Evolutionary conservation across 2,113 vertebrate species (phyloP), one percentile per base, ranked within the genome.

Genomic region (Scolopax mira): DNA sequence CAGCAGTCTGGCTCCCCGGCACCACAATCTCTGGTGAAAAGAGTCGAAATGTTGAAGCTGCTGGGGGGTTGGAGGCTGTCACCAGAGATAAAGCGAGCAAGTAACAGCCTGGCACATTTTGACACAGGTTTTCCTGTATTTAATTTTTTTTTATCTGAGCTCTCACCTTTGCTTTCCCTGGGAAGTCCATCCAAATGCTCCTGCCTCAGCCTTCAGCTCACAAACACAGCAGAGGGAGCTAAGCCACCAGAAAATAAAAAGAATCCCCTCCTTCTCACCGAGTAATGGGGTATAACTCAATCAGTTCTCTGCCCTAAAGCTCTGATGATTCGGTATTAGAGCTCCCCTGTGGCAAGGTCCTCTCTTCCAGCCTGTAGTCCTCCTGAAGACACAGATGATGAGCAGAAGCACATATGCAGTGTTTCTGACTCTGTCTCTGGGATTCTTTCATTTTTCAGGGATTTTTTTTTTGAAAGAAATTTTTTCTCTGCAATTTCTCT

Each of bases 221-320:
- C 3, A 41, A 2, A 35, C 27, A 79, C 92, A 86, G 79, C 69
- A 96, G 96, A 74, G 92, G 95, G 94, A 94, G 95, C 94, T 66
- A 96, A 86, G 24, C 19, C 48, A 77, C 52, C 39, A 80, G 48
- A 62, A 91, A 90, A 80, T 9, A 41, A 58, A 74, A 35, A 65
- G 35, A 31, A 42, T 37, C 7, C 9, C 9, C 16, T 8, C 9
- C 33, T 85, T 7, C 4, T 31, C 31, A 19, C 30, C 10, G 18
- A 92, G 39, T 55, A 80, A 73, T 27, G 6, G 5, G 4, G 7
- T 42, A 19, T 10, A 58, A 33, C 9, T 49, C 2, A 0, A 9
- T 24, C 24, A 16, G 6, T 37, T 78, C 44, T 65, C 12, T 14
- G 18, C 12, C 21, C 16, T 41, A 6, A 69, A 54, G 8, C 48